Evolutionary conservation across 2,888 invertebrate species (phyloP).

Genomic region (Hoplodrina blanda): DNA sequence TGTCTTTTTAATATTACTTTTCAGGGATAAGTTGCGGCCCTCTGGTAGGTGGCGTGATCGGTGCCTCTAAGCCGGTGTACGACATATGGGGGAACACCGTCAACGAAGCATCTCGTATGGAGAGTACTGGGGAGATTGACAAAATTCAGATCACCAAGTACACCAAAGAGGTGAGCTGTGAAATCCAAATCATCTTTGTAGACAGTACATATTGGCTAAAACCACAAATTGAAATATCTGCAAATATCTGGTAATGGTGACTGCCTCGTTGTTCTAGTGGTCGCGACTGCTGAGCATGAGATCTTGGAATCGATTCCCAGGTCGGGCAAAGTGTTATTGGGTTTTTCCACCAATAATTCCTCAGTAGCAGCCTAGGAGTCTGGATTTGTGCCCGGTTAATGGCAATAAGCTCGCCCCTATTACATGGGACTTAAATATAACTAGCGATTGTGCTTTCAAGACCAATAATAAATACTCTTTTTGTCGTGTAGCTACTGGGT

Average conservation of each 20-base stretch:
- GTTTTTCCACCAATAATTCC: no score
- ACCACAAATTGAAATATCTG: no score
- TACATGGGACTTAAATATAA: no score
- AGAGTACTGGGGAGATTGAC: constrained; percentile 96
- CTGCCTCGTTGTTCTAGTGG: no score
- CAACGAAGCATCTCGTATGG: constrained; percentile 98
- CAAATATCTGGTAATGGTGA: no score
- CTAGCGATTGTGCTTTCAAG: background rate
- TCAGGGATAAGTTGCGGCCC: constrained; percentile 97
- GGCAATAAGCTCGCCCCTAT: no score
- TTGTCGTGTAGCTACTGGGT: constrained; percentile 92
- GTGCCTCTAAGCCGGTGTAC: constrained; percentile 98
- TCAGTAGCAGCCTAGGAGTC: no score
- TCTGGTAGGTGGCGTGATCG: constrained; percentile 98
- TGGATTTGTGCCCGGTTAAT: no score
- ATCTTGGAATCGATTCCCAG: no score
- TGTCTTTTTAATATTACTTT: background rate
- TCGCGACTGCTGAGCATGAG: no score
- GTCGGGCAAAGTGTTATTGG: no score
- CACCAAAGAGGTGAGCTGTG: constrained; percentile 92
- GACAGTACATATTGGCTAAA: background rate
- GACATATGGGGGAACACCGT: constrained; percentile 99
- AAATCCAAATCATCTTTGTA: background rate
- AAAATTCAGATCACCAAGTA: constrained; percentile 97
- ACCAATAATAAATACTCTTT: background rate